Base-by-base conservation (phyloP, 2,113 vertebrate species). In the Plectropomus leopardus region DNA sequence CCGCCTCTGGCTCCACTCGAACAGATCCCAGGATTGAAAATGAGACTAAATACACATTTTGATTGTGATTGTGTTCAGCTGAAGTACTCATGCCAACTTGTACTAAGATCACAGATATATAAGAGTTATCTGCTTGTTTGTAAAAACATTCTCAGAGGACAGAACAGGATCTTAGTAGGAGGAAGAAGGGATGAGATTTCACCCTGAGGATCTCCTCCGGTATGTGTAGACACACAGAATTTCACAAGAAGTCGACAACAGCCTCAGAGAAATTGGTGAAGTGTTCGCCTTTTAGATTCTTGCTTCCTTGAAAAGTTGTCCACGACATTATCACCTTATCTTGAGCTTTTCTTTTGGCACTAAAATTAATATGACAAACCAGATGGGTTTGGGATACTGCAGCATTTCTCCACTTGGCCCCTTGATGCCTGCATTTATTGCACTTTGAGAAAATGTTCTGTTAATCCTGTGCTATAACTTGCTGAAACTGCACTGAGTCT, bases 211-310 rank as follows among this genome's bases (percentile, higher is more conserved):
- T 55, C 57, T 81, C 26, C 69, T 61, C 54, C 47, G 76, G 76
- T 65, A 75, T 83, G 80, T 69, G 60, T 50, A 45, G 50, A 87
- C 72, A 78, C 76, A 81, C 17, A 55, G 86, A 90, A 90, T 89
- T 88, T 91, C 80, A 81, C 86, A 87, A 81, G 40, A 61, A 21
- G 61, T 16, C 71, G 78, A 71, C 53, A 76, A 58, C 53, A 58
- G 61, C 36, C 69, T 4, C 1, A 32, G 58, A 83, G 54, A 4
- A 34, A 69, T 4, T 36, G 65, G 19, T 50, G 47, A 69, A 64
- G 74, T 55, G 67, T 74, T 67, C 0, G 2, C n/a, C 82, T 72
- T 53, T 66, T 24, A 69, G 50, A 77, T 48, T 21, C n/a, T 47
- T 47, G 23, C 58, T 55, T 74, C 42, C 23, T 60, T 48, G 21